Conservation (phyloP, 2,888 invertebrate species). For the Trissolcus brochymenae region DNA sequence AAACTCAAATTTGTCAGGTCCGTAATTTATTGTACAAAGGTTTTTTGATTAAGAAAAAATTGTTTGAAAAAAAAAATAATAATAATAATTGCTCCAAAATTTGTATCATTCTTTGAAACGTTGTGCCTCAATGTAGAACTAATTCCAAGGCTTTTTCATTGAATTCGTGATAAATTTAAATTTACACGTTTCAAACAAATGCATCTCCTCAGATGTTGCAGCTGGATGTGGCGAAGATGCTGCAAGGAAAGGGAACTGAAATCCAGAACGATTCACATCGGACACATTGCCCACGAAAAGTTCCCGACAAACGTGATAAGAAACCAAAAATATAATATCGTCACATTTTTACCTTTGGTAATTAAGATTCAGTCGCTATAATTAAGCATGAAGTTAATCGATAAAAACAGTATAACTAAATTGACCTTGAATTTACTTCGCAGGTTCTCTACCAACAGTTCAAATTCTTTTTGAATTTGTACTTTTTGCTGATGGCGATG, state of each 20-base stretch:
- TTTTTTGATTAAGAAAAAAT: no score
- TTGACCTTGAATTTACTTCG: not conserved
- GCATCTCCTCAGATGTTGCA: constrained; percentile 82
- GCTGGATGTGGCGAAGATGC: constrained; percentile 84
- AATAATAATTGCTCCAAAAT: no score
- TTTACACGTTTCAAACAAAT: no score
- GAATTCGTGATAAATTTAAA: no score
- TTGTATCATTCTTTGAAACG: no score
- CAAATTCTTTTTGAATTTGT: constrained; percentile 98
- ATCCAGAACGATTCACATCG: constrained; percentile 87
- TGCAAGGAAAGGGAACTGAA: constrained; percentile 85
- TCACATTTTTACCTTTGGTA: constrained; percentile 89
- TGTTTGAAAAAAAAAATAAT: no score
- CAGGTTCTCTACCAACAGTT: constrained; percentile 98
- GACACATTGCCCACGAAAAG: constrained; percentile 86
- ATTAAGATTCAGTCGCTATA: constrained; percentile 16
- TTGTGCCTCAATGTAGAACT: no score
- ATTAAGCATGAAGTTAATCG: not conserved
- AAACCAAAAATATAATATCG: constrained; percentile 98
- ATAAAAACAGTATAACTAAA: not conserved
- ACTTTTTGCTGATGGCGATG: constrained; percentile 97
- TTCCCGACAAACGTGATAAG: constrained; percentile 97
- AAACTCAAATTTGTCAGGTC: no score
- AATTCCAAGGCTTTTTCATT: no score
- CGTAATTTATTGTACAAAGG: no score